Base-by-base conservation (phyloP, 2,113 vertebrate genomes). In the Chlorocebus sabaeus region DNA sequence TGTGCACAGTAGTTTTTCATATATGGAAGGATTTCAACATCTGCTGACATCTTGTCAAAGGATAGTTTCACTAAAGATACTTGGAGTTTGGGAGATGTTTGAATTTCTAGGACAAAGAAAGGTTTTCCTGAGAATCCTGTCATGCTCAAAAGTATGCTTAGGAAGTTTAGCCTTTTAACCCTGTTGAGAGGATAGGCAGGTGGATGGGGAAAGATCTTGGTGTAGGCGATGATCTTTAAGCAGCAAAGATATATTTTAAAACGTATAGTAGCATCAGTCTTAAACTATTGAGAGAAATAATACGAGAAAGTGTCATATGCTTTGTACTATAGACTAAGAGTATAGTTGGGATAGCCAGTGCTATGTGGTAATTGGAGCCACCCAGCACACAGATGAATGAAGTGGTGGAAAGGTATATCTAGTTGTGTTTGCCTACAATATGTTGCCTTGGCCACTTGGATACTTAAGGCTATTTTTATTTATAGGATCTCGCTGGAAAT, bases 401-500 rank as follows among this genome's bases (percentile, higher is more conserved):
- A 18, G 57, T 27, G 2, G 6, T 30, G 22, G 45, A 30, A 89
- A 52, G 35, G 5, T 23, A 0, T 16, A 72, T 59, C 18, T 20
- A 16, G 30, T 40, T 38, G 13, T 57, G 23, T 22, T 85, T 76
- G 48, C 64, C 81, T n/a, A 18, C 64, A 89, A 22, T 59, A 50
- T 67, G 81, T 78, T 84, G 2, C 59, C 78, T 72, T 94, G 38
- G 81, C 45, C 25, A 10, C 72, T 40, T 90, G 59, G 73, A 43
- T 38, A 57, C 79, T 98, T 72, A 97, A 30, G 25, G 50, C 43
- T 94, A 30, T 79, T 98, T 97, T 98, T 96, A 43, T 95, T 68
- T 96, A 5, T 20, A 99, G 99, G 99, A 82, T 99, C 99, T 97
- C 99, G 99, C 98, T 99, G 99, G 99, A 99, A 99, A 99, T 98